phyloP scores from a whole-genome alignment of 2,113 vertebrate genomes.

The Sitta europaea region DNA sequence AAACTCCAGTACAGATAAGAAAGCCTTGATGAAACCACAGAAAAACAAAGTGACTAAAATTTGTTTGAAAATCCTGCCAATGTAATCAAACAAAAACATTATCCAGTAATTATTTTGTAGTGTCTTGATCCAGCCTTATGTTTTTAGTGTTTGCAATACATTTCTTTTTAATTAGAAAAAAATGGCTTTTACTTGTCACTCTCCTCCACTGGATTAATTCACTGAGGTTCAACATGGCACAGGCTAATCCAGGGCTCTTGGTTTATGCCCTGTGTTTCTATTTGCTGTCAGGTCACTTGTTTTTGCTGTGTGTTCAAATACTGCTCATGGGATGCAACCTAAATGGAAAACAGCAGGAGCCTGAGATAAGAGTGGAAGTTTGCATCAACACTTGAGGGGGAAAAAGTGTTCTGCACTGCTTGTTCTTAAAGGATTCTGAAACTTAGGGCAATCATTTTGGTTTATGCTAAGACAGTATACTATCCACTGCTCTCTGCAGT shows the following conservation, averaged over 20 bases:
- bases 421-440: neutral
- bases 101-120: neutral
- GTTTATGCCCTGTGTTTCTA: neutral
- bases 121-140: neutral
- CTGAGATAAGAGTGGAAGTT: neutral
- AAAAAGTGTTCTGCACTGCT: neutral
- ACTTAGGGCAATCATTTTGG: neutral
- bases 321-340: neutral
- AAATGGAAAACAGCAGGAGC: neutral
- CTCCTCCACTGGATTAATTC: neutral
- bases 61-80: neutral
- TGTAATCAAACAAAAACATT: neutral
- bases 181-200: neutral
- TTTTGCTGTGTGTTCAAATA: neutral
- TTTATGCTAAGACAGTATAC: neutral
- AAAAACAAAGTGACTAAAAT: neutral
- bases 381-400: fast-evolving
- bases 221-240: neutral
- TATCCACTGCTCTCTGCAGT: neutral
- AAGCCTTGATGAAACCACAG: neutral
- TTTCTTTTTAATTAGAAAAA: neutral
- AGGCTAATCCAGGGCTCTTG: neutral
- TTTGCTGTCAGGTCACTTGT: neutral
- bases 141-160: neutral
- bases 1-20: neutral